phyloP scores from a whole-genome alignment of 1,140 invertebrate species.

The Arion vulgaris region DNA sequence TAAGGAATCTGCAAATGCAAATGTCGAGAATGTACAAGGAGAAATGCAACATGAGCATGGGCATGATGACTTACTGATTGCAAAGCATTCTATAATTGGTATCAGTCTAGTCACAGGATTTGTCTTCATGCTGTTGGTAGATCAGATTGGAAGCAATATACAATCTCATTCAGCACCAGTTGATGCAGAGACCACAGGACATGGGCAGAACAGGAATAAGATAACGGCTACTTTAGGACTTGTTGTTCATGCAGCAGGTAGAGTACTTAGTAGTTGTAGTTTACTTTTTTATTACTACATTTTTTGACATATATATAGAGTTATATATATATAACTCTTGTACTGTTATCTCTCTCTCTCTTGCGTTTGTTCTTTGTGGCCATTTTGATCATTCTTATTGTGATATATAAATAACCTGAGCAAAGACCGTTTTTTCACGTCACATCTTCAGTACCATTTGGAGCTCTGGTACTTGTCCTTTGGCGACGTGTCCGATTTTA shows the following conservation, averaged over 20 bases:
- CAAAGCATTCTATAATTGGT: constrained; percentile 77
- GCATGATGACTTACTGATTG: constrained; percentile 46
- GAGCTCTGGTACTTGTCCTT: too few species aligned
- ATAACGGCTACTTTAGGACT: constrained; percentile 95
- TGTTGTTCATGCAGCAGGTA: constrained; percentile 95
- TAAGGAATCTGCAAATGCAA: constrained; percentile 10
- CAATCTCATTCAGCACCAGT: constrained; percentile 54
- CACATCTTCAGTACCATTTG: too few species aligned
- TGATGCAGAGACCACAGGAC: constrained; percentile 54
- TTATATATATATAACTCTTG: too few species aligned
- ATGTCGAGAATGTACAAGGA: neutral
- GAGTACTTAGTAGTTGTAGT: too few species aligned
- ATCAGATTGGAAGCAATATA: constrained; percentile 79
- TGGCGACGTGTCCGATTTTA: too few species aligned
- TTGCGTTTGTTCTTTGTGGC: too few species aligned
- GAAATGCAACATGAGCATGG: constrained; percentile 30
- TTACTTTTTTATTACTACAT: too few species aligned
- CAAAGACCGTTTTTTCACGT: too few species aligned
- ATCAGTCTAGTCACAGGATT: constrained; percentile 88
- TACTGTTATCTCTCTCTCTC: too few species aligned
- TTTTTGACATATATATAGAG: too few species aligned
- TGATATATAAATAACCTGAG: too few species aligned
- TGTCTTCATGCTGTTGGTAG: constrained; percentile 97
- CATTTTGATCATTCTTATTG: too few species aligned
- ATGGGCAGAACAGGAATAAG: constrained; percentile 77